Conservation (phyloP, 2,113 vertebrate genomes). For the Astur gentilis region DNA sequence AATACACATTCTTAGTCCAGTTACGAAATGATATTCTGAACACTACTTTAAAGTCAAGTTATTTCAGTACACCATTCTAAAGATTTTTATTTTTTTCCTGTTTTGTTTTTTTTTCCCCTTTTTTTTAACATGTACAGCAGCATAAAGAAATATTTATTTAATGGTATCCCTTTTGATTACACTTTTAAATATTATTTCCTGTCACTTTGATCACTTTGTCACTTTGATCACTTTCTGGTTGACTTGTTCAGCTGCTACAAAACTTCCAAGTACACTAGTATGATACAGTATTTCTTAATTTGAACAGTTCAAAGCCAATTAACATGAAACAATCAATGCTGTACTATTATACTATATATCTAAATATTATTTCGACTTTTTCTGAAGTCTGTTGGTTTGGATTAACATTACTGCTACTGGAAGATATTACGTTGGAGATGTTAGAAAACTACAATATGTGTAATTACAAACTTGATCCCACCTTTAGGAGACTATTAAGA, state of each 20-base stretch:
- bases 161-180: not conserved
- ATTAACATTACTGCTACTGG: not conserved
- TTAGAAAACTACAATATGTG: not conserved
- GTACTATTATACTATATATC: not conserved
- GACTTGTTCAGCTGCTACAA: not conserved
- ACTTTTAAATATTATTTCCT: slow-evolving; percentile 20
- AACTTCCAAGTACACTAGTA: not conserved
- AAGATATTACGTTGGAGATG: not conserved
- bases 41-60: not conserved
- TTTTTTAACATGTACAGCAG: not conserved
- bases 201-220: slow-evolving; percentile 32
- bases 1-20: not conserved
- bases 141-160: not conserved
- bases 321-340: not conserved
- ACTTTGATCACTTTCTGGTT: slow-evolving; percentile 47
- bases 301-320: not conserved
- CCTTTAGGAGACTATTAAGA: not conserved
- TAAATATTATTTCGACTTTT: not conserved
- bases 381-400: not conserved
- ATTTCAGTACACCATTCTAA: not conserved
- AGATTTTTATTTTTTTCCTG: too few relatives aligned
- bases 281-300: not conserved
- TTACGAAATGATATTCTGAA: not conserved
- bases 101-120: not conserved
- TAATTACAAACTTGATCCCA: not conserved